Base-by-base conservation (phyloP, 35 echinoderm and acorn worm species). In the Strongylocentrotus purpuratus region DNA sequence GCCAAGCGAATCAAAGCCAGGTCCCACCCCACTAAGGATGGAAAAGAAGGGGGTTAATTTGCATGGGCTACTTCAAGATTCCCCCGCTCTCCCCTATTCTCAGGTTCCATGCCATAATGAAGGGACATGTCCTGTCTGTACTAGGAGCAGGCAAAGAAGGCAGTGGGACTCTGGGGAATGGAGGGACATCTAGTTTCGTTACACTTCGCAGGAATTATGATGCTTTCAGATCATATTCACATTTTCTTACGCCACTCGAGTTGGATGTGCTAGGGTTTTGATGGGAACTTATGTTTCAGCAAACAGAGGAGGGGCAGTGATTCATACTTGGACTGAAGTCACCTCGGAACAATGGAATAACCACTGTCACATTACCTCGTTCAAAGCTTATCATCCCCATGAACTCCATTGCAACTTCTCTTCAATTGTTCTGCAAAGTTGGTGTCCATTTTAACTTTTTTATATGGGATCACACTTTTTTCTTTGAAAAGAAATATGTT, bases 281-380 rank as follows among this genome's bases (percentile, higher is more conserved):
- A 33, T 89, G 87, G 87, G 87, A 89, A 46, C 87, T 89, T 89
- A 17, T 89, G 87, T 89, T 89, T 89, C 87, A 41, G 87, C 87
- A 89, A 89, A 89, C 87, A 89, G 33, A 89, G 33, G 32, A 89
- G 87, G 87, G 32, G 87, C 20, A 46, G 87, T 89, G 87, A 89
- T 45, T 89, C 87, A 89, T 89, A 46, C 87, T 89, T 17, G 31
- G 33, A 7, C 65, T 78, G 65, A 78, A 78, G 18, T 78, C 65
- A 78, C 20, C 65, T 78, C 65, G 20, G 28, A 78, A 78, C 65
- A 78, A 78, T 78, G 65, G 28, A 78, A 78, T 78, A 7, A 78
- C 22, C 65, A 78, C 52, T 17, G 17, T 59, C 52, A 59, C 11
- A 59, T 11, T 17, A 59, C 52, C 52, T 59, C 65, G 8, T 78